These are phyloP conservation scores for Zaprionus ornatus DNA, from an alignment of 1,140 invertebrate species.

Conservation along the genomic window DNA sequence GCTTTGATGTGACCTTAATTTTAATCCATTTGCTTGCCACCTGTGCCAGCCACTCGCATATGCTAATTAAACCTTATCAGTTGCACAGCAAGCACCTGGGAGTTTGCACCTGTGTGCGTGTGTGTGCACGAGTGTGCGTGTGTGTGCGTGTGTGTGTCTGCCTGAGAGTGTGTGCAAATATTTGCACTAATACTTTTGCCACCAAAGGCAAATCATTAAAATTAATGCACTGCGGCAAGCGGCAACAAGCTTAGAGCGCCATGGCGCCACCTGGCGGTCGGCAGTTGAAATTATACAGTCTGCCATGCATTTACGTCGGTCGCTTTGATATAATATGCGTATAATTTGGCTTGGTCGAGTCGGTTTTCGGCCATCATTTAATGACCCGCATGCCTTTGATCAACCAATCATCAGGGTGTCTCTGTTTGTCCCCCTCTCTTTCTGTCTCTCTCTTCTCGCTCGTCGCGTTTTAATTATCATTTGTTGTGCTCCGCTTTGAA, in stretches of 20 bases:
- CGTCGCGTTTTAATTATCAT: conserved; percentile 61
- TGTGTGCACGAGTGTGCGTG: not conserved
- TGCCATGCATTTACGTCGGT: not conserved
- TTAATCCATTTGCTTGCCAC: conserved; percentile 29
- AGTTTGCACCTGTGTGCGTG: not conserved
- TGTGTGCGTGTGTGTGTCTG: not conserved
- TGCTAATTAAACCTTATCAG: conserved; percentile 72
- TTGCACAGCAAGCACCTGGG: not conserved
- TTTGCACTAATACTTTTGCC: conserved; percentile 70
- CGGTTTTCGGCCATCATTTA: conserved; percentile 44
- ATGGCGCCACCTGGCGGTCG: not conserved
- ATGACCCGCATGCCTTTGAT: conserved; percentile 78
- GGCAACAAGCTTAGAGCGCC: not conserved
- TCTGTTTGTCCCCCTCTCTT: not conserved
- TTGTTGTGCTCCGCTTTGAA: conserved; percentile 55
- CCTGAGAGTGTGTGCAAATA: conserved; percentile 49
- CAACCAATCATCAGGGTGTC: conserved; percentile 14
- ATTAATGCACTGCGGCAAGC: conserved; percentile 68
- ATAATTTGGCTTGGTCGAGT: conserved; percentile 19
- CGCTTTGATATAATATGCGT: conserved; percentile 16
- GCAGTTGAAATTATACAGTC: conserved; percentile 24
- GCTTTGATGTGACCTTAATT: conserved; percentile 40
- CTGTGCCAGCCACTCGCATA: not conserved
- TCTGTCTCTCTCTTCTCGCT: not conserved
- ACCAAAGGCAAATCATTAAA: conserved; percentile 74